Conservation (phyloP, 2,888 invertebrate species). For the Drosophila peninsularis region DNA sequence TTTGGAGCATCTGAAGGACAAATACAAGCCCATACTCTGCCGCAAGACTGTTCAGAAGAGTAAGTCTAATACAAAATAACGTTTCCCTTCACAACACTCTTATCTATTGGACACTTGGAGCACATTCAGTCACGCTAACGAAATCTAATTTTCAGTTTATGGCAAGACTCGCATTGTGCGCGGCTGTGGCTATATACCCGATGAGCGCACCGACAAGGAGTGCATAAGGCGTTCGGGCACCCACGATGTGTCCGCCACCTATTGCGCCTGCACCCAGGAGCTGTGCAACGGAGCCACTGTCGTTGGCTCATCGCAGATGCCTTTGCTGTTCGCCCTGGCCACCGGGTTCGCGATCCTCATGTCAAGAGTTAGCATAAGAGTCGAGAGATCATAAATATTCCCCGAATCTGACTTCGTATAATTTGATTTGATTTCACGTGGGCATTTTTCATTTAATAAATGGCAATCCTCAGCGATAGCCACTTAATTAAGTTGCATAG, state of each 20-base stretch:
- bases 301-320: constrained; percentile 48
- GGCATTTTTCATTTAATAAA: constrained; percentile 17
- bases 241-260: constrained; percentile 90
- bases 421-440: constrained; percentile 4
- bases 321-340: constrained; percentile 68
- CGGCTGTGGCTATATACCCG: constrained; percentile 91
- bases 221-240: constrained; percentile 90
- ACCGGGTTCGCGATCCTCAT: constrained; percentile 62
- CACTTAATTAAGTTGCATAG: constrained; percentile 48
- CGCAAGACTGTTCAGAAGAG: constrained; percentile 93
- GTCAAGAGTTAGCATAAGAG: constrained; percentile 67
- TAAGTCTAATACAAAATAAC: constrained; percentile 81
- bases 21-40: constrained; percentile 88
- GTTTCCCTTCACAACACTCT: too few species aligned
- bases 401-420: constrained; percentile 7
- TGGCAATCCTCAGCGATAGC: constrained; percentile 15
- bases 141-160: constrained; percentile 87
- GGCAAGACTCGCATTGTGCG: constrained; percentile 91
- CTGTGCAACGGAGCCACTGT: constrained; percentile 88
- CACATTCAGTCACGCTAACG: background rate
- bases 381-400: constrained; percentile 66
- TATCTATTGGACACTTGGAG: background rate
- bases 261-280: constrained; percentile 92
- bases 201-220: constrained; percentile 86
- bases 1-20: constrained; percentile 88